Conservation (phyloP, 53 echinoderm and acorn worm genomes). For the Pentamera pediparva region DNA sequence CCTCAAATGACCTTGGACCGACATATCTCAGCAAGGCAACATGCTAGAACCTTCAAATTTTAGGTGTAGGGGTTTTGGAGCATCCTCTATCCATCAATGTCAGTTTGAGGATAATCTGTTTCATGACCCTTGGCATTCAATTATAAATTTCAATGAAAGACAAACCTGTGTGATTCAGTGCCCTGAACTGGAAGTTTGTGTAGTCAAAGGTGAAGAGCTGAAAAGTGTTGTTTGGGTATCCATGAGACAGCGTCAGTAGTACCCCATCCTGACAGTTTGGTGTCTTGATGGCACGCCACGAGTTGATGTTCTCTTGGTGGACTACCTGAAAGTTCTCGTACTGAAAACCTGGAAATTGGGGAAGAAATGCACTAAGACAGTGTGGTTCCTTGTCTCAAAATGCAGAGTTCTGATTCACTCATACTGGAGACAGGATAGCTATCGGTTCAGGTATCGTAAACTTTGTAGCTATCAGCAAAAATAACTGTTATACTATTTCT, state of each 20-base stretch:
- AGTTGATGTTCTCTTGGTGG: background rate
- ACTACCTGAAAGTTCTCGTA: constrained; percentile 5
- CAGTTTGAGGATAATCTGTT: background rate
- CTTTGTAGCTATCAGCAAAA: too few species aligned
- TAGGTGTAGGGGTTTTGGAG: too few species aligned
- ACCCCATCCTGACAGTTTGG: constrained; percentile 20
- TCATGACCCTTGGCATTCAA: background rate
- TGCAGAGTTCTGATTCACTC: too few species aligned
- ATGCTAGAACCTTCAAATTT: background rate
- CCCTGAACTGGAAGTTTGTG: background rate
- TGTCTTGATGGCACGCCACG: constrained; percentile 8
- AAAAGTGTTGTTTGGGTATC: background rate
- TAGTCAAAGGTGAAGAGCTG: background rate
- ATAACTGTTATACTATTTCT: too few species aligned
- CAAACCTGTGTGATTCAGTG: constrained; percentile 16
- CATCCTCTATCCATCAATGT: too few species aligned
- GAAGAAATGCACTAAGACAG: background rate
- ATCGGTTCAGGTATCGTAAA: too few species aligned
- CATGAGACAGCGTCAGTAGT: constrained; percentile 1
- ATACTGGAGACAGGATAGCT: too few species aligned
- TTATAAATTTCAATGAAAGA: background rate
- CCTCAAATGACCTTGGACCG: too few species aligned
- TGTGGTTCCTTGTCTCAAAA: too few species aligned
- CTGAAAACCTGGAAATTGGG: background rate
- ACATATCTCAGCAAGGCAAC: background rate